Evolutionary conservation across 2,888 invertebrate genomes (phyloP).

Genomic region (Adelognathus sp.): DNA sequence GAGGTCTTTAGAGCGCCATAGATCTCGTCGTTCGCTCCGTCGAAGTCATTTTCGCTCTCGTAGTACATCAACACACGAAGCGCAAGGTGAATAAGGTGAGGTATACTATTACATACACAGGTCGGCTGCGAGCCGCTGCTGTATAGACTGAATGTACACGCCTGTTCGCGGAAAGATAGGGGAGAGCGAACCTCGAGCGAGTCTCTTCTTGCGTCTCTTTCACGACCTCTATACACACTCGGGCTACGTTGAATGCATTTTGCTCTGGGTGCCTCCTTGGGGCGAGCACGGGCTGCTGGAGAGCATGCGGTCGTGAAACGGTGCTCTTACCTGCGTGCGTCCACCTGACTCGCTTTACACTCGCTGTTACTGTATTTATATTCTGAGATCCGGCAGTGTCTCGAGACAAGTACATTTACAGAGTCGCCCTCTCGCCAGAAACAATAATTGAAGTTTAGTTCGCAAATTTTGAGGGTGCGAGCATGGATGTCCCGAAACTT

Average conservation of each 20-base stretch:
- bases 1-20: conserved; percentile 15
- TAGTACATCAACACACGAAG: conserved; percentile 25
- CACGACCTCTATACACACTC: background rate
- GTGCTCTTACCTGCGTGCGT: conserved; percentile 55
- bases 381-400: background rate
- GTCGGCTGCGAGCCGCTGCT: background rate
- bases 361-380: conserved; percentile 25
- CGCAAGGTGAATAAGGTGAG: conserved; percentile 49
- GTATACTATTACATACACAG: conserved; percentile 37
- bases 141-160: conserved; percentile 40
- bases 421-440: background rate
- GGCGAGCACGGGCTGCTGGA: conserved; percentile 33
- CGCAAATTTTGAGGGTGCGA: background rate
- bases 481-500: background rate
- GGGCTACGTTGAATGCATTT: conserved; percentile 20
- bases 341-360: conserved; percentile 52
- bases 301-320: conserved; percentile 55
- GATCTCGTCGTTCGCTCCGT: conserved; percentile 19
- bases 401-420: background rate
- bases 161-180: conserved; percentile 44
- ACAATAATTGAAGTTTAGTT: background rate
- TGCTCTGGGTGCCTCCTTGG: conserved; percentile 20
- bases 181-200: conserved; percentile 23
- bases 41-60: background rate
- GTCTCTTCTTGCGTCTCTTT: background rate